Percentiles rank a stretch among this genome's conserved stretches.
phyloP scores from a whole-genome alignment of 2,888 invertebrate species.

The Meiosimyza platycephala region DNA sequence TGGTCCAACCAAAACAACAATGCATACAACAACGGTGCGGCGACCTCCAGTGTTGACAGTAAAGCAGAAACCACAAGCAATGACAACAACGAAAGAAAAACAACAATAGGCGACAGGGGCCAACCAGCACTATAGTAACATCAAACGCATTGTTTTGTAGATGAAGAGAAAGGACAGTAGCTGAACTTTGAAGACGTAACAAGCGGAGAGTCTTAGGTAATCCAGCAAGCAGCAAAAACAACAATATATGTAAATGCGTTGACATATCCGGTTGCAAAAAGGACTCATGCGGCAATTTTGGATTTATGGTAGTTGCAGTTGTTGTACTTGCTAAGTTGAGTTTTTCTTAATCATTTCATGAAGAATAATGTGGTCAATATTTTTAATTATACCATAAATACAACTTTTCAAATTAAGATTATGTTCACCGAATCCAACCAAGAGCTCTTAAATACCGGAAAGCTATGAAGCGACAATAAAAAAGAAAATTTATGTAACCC shows the following conservation, averaged over 20 bases:
- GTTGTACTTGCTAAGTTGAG: too few relatives aligned
- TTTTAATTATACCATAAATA: too few relatives aligned
- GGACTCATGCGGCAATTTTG: too few relatives aligned
- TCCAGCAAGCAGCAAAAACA: not conserved
- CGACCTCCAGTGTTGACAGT: constrained; percentile 32
- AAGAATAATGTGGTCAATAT: too few relatives aligned
- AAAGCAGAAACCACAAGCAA: constrained; percentile 6
- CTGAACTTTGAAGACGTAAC: not conserved
- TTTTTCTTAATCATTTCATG: too few relatives aligned
- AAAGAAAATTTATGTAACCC: too few relatives aligned
- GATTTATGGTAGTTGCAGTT: too few relatives aligned
- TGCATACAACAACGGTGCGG: not conserved
- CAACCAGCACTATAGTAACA: not conserved
- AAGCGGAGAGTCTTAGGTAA: not conserved
- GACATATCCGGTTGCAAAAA: constrained; percentile 31
- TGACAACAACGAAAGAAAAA: not conserved
- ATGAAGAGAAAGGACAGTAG: not conserved
- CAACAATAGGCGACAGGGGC: constrained; percentile 18
- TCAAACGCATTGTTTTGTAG: not conserved
- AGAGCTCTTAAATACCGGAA: too few relatives aligned
- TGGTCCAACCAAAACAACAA: not conserved
- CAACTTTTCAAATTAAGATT: too few relatives aligned
- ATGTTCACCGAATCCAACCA: too few relatives aligned
- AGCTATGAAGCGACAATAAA: too few relatives aligned
- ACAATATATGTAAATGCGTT: constrained; percentile 16